A percentile compares a stretch with the other conserved stretches of the same genome.
Conservation (phyloP, 2,797 vertebrate genomes). For the Falco biarmicus region DNA sequence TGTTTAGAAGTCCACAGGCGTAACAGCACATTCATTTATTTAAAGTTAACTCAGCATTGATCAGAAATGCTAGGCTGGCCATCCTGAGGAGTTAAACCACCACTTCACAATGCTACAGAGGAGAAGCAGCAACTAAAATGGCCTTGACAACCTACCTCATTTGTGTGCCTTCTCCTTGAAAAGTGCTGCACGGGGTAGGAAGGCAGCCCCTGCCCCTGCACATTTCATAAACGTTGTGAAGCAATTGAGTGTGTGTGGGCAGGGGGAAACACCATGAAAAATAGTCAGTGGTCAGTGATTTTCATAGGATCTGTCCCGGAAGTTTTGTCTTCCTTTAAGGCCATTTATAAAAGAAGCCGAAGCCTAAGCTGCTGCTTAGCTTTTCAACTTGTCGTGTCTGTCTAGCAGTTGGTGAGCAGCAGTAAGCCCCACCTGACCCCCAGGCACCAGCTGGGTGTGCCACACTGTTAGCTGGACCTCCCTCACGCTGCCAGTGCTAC, state of each 20-base stretch:
- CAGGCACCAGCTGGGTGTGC: neutral
- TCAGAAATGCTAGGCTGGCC: neutral
- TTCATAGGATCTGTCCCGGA: neutral
- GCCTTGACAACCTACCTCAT: neutral
- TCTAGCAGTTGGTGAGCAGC: neutral
- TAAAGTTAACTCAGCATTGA: neutral
- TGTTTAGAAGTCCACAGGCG: neutral
- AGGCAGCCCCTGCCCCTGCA: neutral
- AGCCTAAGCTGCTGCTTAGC: neutral
- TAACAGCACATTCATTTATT: neutral
- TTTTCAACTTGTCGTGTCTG: neutral
- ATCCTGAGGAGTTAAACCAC: neutral
- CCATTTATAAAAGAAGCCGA: neutral
- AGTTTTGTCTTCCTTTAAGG: neutral
- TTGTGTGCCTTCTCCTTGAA: neutral
- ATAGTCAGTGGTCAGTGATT: neutral
- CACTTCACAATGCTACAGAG: neutral
- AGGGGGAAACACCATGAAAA: neutral
- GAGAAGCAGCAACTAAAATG: neutral
- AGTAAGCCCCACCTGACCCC: neutral
- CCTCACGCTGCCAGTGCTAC: neutral
- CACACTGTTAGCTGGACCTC: rapidly evolving
- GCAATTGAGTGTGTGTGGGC: neutral
- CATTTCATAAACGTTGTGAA: neutral
- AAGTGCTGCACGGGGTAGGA: neutral